These are phyloP conservation scores for Prietella phreatophila DNA, from an alignment of 2,113 vertebrate genomes.

Conservation along the genomic window DNA sequence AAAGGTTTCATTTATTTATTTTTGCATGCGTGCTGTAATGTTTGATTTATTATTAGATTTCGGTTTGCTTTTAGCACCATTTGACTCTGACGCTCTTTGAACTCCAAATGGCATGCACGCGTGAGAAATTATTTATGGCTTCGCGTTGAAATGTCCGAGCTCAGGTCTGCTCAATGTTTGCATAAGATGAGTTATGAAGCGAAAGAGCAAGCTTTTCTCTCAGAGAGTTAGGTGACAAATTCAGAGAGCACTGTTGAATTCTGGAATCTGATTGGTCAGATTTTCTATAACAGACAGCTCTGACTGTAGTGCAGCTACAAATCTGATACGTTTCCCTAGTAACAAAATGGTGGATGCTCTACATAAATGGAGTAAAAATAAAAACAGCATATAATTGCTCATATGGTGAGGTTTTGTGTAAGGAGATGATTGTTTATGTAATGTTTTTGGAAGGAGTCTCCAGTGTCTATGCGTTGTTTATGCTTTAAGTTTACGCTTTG, in stretches of 20 bases:
- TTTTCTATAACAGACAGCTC: not conserved
- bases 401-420: not conserved
- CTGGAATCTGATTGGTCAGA: not conserved
- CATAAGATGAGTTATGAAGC: not conserved
- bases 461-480: not conserved
- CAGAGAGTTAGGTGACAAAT: not conserved
- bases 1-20: not conserved
- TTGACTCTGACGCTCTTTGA: not conserved
- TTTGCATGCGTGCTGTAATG: accelerated
- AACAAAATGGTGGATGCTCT: not conserved
- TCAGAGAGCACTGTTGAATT: not conserved
- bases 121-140: not conserved
- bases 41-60: not conserved
- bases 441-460: not conserved
- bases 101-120: not conserved
- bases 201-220: not conserved
- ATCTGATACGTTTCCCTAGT: not conserved
- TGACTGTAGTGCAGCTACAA: not conserved
- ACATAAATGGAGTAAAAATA: not conserved
- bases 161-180: not conserved
- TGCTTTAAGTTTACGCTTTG: not conserved
- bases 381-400: not conserved
- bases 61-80: not conserved
- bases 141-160: not conserved
- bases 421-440: not conserved